Base-by-base conservation (phyloP, 2,888 invertebrate genomes). In the Caenorhabditis uteleia region DNA sequence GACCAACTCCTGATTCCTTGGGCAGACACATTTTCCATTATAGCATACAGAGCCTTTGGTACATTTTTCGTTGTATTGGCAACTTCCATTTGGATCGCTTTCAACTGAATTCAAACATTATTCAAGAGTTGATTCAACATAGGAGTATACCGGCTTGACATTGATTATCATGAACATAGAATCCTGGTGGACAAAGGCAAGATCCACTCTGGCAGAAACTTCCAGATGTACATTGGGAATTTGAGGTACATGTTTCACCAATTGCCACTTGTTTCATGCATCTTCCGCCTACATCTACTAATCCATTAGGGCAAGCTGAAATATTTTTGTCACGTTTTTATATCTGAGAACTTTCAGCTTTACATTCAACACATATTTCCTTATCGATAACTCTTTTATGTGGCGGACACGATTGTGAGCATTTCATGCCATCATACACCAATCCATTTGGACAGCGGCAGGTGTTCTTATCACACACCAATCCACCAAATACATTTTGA, bases 191-290 rank as follows among this genome's bases (percentile, higher is more conserved):
- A 42, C 71, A 68, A 27, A 53, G 56, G 23, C 77, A 77, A 2
- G 45, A 50, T 43, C 72, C 75, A 42, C 59, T 70, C 31, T 77
- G 66, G 38, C 82, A 82, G 42, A 75, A 76, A 20, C 77, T 74
- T 27, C 81, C 79, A 18, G 77, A 79, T 18, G 68, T 71, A 44
- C 83, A 83, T 55, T 83, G 83, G 6, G 76, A 70, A 55, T 77
- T 82, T 38, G 82, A 76, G n/a, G 59, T 33, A 43, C 83, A 83
- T 6, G 64, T 33, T 26, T 77, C 70, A 3, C 77, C 80, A 16
- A 83, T 81, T 3, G 60, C 59, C 1, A 75, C 76, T 21, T 74
- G 68, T 33, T 74, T 74, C n/a, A 79, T 61, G 56, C 83, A 83
- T 26, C 73, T 60, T 6, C 81, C 81, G 38, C 73, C 62, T 38